Evolutionary conservation across 2,113 vertebrate species (phyloP).

Genomic region (Perognathus longimembris): DNA sequence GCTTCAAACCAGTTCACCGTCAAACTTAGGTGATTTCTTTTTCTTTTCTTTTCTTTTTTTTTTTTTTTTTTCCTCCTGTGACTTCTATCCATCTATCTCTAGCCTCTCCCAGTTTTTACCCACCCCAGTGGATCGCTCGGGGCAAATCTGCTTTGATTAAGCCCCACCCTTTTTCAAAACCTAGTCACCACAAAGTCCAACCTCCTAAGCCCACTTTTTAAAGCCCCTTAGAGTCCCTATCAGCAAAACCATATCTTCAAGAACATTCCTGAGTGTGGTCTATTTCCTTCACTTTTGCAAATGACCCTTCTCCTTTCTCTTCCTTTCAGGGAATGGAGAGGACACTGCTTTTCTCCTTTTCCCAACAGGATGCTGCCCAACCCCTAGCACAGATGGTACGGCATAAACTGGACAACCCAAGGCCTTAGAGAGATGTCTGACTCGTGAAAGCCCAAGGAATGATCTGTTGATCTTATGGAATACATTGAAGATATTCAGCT

Average conservation of each 20-base stretch:
- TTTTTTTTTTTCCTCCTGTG: neutral
- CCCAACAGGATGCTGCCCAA: neutral
- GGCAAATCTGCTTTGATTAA: conserved; percentile 18
- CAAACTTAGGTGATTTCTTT: neutral
- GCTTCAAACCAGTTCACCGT: neutral
- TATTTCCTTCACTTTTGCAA: neutral
- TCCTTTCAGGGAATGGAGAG: neutral
- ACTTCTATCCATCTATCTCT: neutral
- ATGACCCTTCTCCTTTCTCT: neutral
- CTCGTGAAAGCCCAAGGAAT: neutral
- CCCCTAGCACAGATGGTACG: neutral
- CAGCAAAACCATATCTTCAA: no score
- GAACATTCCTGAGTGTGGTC: neutral
- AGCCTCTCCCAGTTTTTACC: neutral
- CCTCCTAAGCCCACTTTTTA: neutral
- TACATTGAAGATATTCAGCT: neutral
- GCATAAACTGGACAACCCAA: neutral
- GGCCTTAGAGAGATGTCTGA: neutral
- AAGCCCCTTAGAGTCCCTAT: neutral
- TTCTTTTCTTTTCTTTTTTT: neutral
- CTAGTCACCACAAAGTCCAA: conserved; percentile 37
- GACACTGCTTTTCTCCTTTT: no score
- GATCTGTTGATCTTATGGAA: neutral
- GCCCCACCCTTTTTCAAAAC: neutral
- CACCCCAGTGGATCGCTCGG: neutral